Percentiles rank a stretch among this genome's conserved stretches.
Conservation (phyloP, 1,140 invertebrate species). For the Myzus persicae region DNA sequence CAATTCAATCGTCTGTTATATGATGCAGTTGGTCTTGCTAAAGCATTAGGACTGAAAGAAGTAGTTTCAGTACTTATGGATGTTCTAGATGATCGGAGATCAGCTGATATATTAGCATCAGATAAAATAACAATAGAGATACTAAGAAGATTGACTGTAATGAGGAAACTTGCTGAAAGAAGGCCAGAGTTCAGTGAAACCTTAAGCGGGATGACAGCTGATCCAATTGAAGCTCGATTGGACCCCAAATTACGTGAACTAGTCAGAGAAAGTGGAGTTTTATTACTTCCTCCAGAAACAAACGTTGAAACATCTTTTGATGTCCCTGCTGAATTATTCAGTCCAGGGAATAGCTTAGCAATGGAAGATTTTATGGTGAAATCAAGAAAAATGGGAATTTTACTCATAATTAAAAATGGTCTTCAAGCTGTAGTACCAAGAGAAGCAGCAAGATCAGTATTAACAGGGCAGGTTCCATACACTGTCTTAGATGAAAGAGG, state of each 20-base stretch:
- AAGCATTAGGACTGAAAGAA: constrained; percentile 73
- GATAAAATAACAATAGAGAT: constrained; percentile 74
- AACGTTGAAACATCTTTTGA: constrained; percentile 69
- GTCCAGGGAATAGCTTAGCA: constrained; percentile 74
- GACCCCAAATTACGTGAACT: constrained; percentile 75
- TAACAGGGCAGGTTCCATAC: constrained; percentile 79
- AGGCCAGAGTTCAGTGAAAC: constrained; percentile 71
- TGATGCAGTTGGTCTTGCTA: constrained; percentile 76
- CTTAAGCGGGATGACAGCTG: constrained; percentile 70
- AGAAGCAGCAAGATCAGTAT: constrained; percentile 75
- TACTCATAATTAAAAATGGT: constrained; percentile 78
- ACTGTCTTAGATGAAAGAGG: constrained; percentile 80
- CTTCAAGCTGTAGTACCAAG: constrained; percentile 80
- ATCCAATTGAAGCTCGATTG: constrained; percentile 72
- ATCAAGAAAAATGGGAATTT: constrained; percentile 66
- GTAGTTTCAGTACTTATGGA: constrained; percentile 70
- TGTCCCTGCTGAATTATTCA: constrained; percentile 72
- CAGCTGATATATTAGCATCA: constrained; percentile 68
- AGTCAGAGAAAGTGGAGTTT: constrained; percentile 74
- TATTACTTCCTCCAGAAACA: constrained; percentile 74
- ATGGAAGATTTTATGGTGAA: constrained; percentile 78
- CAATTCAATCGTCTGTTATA: constrained; percentile 69
- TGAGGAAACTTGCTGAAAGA: constrained; percentile 75
- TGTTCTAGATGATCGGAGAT: constrained; percentile 71
- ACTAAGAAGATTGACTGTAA: constrained; percentile 75